phyloP scores from a whole-genome alignment of 2,888 invertebrate species.

The Anorthoa munda region DNA sequence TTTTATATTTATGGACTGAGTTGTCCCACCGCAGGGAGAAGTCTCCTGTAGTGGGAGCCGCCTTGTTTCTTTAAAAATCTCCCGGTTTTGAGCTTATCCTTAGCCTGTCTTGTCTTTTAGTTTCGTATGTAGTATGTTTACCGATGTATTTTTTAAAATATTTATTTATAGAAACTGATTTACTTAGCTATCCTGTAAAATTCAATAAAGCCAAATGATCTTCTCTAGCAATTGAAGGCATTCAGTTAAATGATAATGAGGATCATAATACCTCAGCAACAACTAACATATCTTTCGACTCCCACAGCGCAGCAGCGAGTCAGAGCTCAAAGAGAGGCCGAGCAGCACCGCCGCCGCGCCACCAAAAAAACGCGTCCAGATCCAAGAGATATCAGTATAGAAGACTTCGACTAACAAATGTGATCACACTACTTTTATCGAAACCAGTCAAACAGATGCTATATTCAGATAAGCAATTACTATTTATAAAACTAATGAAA shows the following conservation, averaged over 20 bases:
- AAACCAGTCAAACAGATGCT: neutral
- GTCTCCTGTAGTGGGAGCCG: too few relatives aligned
- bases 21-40: too few relatives aligned
- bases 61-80: too few relatives aligned
- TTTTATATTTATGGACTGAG: too few relatives aligned
- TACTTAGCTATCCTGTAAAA: too few relatives aligned
- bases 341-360: constrained; percentile 82
- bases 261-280: constrained; percentile 9
- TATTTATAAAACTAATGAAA: neutral
- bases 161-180: too few relatives aligned
- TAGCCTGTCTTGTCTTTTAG: too few relatives aligned
- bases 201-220: neutral
- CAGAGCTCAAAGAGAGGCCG: constrained; percentile 86
- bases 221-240: neutral
- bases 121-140: too few relatives aligned
- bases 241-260: neutral
- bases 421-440: neutral
- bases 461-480: neutral
- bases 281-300: constrained; percentile 80
- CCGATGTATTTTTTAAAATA: too few relatives aligned
- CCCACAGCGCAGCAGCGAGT: constrained; percentile 90
- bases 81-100: too few relatives aligned
- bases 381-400: constrained; percentile 95
- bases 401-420: constrained; percentile 73
- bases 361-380: constrained; percentile 95